Evolutionary conservation across 2,888 invertebrate species (phyloP).

Genomic region (Himalopsyche japonica): DNA sequence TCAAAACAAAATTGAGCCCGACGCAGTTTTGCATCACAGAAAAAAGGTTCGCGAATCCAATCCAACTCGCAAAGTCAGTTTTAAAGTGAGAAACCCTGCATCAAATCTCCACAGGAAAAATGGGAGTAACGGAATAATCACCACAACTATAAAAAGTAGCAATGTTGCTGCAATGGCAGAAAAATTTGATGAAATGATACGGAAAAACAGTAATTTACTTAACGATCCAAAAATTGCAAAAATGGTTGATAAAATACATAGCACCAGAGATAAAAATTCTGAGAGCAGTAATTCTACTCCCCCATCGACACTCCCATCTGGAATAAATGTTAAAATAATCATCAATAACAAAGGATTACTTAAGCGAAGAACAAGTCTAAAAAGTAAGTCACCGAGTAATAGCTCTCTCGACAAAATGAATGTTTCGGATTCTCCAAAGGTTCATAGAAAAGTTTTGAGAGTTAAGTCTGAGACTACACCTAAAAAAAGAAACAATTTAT

Average conservation of each 20-base stretch:
- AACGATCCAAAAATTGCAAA: slow-evolving; percentile 62
- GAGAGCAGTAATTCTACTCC: slow-evolving; percentile 56
- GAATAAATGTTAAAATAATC: slow-evolving; percentile 59
- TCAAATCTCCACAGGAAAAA: slow-evolving; percentile 54
- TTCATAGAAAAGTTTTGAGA: slow-evolving; percentile 52
- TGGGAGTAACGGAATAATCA: slow-evolving; percentile 50
- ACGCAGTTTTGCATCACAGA: neutral
- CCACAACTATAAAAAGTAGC: slow-evolving; percentile 58
- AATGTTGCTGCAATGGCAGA: slow-evolving; percentile 70
- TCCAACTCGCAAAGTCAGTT: slow-evolving; percentile 62
- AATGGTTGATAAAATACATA: slow-evolving; percentile 55
- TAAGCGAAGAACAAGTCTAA: slow-evolving; percentile 54
- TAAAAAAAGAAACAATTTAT: slow-evolving; percentile 34
- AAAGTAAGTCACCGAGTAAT: slow-evolving; percentile 58
- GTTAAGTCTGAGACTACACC: slow-evolving; percentile 54
- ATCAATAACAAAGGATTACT: slow-evolving; percentile 54
- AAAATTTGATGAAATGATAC: slow-evolving; percentile 69
- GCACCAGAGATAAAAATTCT: slow-evolving; percentile 46
- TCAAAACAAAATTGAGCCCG: neutral
- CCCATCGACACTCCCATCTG: slow-evolving; percentile 55
- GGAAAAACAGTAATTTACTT: slow-evolving; percentile 52
- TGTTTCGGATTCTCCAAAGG: slow-evolving; percentile 47
- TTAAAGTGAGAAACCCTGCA: slow-evolving; percentile 61
- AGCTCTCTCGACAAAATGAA: slow-evolving; percentile 55
- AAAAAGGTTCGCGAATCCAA: slow-evolving; percentile 16